phyloP scores from a whole-genome alignment of 2,797 vertebrate genomes.

The Gymnoscopelus microlampas region DNA sequence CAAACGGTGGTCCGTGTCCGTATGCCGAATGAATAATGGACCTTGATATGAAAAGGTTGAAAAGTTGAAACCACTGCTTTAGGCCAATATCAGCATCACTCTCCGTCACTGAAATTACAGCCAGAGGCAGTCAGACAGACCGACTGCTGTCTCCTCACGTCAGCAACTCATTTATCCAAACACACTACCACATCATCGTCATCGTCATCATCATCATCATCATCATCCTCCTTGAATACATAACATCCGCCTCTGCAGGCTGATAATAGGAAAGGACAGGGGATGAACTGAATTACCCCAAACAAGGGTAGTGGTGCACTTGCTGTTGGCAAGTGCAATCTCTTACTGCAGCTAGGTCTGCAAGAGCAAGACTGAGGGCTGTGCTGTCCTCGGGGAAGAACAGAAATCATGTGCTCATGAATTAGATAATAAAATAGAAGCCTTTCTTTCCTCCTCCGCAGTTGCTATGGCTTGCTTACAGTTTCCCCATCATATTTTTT shows the following conservation, averaged over 20 bases:
- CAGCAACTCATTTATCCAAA: neutral
- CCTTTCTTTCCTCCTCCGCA: neutral
- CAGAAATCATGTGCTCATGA: neutral
- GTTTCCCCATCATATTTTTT: neutral
- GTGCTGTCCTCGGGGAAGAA: neutral
- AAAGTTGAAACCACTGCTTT: neutral
- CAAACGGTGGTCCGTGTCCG: too few relatives aligned
- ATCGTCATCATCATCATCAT: conserved; percentile 7
- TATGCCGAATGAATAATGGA: too few relatives aligned
- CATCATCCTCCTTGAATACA: neutral
- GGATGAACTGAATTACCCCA: conserved; percentile 4
- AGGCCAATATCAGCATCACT: conserved; percentile 14
- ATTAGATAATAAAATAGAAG: neutral
- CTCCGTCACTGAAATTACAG: neutral
- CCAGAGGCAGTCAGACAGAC: too few relatives aligned
- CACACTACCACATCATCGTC: neutral
- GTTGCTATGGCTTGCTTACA: neutral
- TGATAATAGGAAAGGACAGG: conserved; percentile 3
- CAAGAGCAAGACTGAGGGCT: neutral
- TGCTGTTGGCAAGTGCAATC: neutral
- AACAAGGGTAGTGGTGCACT: conserved; percentile 2
- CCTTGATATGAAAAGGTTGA: too few relatives aligned
- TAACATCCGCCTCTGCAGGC: neutral
- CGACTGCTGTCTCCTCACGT: neutral
- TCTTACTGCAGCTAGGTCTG: neutral